Percentiles rank a stretch among this genome's conserved stretches.
Conservation (phyloP, 2,797 vertebrate genomes). For the Chlorospingus flavigularis region DNA sequence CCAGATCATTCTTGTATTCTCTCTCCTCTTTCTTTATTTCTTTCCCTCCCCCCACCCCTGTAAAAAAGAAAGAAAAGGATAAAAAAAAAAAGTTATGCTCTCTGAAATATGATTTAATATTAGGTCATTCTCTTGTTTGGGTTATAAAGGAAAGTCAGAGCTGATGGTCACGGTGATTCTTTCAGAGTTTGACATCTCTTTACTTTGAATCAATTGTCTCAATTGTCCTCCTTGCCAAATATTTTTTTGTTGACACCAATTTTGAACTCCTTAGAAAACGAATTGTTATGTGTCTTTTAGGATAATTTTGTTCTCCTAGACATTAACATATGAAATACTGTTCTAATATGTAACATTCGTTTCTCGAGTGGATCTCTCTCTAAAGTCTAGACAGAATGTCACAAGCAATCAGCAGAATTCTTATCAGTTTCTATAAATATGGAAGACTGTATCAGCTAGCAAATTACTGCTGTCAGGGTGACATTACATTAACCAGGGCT, state of each 20-base stretch:
- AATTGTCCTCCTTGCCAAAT: not conserved
- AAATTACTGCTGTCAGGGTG: slow-evolving; percentile 61
- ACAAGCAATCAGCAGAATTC: slow-evolving; percentile 65
- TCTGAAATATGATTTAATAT: not conserved
- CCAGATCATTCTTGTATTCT: not conserved
- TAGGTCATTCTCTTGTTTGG: not conserved
- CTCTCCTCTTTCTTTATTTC: not conserved
- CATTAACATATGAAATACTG: slow-evolving; percentile 60
- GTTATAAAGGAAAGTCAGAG: not conserved
- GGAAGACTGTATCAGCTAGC: slow-evolving; percentile 47
- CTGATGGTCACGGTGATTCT: not conserved
- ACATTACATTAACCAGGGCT: slow-evolving; percentile 56
- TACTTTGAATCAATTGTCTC: slow-evolving; percentile 2
- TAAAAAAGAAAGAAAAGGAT: not conserved
- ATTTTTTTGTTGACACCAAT: not conserved
- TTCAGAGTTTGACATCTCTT: not conserved
- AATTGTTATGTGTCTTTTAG: slow-evolving; percentile 24
- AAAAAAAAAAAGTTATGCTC: not conserved
- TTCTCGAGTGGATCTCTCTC: slow-evolving; percentile 28
- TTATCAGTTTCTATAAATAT: slow-evolving; percentile 70
- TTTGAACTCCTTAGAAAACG: not conserved
- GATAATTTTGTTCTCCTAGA: slow-evolving; percentile 50
- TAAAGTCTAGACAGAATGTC: slow-evolving; percentile 67
- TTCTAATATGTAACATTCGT: slow-evolving; percentile 21
- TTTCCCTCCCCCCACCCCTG: not conserved